phyloP scores from a whole-genome alignment of 2,888 invertebrate genomes.

The Parthenolecanium corni region DNA sequence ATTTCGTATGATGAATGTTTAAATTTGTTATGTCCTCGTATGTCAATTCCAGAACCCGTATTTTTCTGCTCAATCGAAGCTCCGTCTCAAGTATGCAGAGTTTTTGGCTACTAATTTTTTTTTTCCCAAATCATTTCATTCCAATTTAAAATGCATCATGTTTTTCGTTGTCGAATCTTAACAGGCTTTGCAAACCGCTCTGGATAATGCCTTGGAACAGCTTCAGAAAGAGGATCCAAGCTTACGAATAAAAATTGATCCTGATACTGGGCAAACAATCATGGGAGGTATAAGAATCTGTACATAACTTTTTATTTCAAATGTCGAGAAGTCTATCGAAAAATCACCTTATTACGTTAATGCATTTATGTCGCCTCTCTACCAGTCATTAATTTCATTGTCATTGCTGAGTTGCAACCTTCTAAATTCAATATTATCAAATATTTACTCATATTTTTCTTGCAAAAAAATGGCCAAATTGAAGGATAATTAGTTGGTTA shows the following conservation, averaged over 20 bases:
- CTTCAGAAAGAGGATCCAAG: slow-evolving; percentile 87
- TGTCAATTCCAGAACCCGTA: slow-evolving; percentile 80
- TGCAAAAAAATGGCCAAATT: too few relatives aligned
- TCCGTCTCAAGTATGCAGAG: slow-evolving; percentile 47
- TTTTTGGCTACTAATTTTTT: neutral
- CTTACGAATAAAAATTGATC: slow-evolving; percentile 58
- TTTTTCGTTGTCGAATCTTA: slow-evolving; percentile 29
- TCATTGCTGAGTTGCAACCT: too few relatives aligned
- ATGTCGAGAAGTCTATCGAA: slow-evolving; percentile 3
- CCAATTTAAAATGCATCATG: too few relatives aligned
- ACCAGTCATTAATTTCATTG: too few relatives aligned
- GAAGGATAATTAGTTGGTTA: too few relatives aligned
- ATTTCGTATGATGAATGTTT: slow-evolving; percentile 37
- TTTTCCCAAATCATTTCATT: too few relatives aligned
- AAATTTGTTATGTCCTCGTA: slow-evolving; percentile 44
- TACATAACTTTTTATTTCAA: slow-evolving; percentile 21
- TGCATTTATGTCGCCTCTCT: too few relatives aligned
- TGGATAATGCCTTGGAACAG: slow-evolving; percentile 70
- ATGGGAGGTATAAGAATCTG: too few relatives aligned
- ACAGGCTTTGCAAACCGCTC: slow-evolving; percentile 53
- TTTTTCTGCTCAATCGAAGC: slow-evolving; percentile 95
- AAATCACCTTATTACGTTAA: too few relatives aligned
- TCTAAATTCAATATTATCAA: too few relatives aligned
- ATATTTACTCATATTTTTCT: too few relatives aligned
- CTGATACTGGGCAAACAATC: slow-evolving; percentile 76